Percentiles rank a stretch among this genome's conserved stretches.
Conservation (phyloP, 2,888 invertebrate genomes). For the Neoascia interrupta region DNA sequence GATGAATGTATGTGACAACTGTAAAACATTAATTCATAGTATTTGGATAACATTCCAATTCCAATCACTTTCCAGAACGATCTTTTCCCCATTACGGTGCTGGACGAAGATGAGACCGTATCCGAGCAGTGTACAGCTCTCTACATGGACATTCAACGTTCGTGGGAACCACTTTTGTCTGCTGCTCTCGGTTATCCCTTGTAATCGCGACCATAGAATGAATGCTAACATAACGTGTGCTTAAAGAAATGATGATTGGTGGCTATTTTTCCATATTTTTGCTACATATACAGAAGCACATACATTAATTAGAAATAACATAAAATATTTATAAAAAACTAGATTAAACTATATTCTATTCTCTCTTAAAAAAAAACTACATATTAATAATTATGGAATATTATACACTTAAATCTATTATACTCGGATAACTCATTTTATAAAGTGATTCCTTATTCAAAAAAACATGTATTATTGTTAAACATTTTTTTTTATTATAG, state of each 20-base stretch:
- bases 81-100: slow-evolving; percentile 78
- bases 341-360: slow-evolving; percentile 47
- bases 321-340: slow-evolving; percentile 24
- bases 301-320: slow-evolving; percentile 23
- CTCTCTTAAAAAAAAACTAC: slow-evolving; percentile 48
- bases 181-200: slow-evolving; percentile 78
- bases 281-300: slow-evolving; percentile 61
- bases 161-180: slow-evolving; percentile 79
- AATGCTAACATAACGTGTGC: slow-evolving; percentile 30
- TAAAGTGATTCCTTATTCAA: too few species aligned
- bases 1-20: too few species aligned
- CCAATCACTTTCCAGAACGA: too few species aligned
- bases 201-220: slow-evolving; percentile 69
- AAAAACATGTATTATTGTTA: slow-evolving; percentile 12
- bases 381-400: slow-evolving; percentile 70
- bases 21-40: too few species aligned
- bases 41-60: too few species aligned
- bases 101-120: slow-evolving; percentile 78
- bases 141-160: slow-evolving; percentile 78
- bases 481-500: slow-evolving; percentile 15
- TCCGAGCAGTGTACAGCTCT: slow-evolving; percentile 78
- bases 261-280: slow-evolving; percentile 66
- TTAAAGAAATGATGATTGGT: slow-evolving; percentile 43
- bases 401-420: slow-evolving; percentile 54
- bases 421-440: slow-evolving; percentile 20